Base-by-base conservation (phyloP, 2,797 vertebrate genomes). In the Sebastiscus tertius region DNA sequence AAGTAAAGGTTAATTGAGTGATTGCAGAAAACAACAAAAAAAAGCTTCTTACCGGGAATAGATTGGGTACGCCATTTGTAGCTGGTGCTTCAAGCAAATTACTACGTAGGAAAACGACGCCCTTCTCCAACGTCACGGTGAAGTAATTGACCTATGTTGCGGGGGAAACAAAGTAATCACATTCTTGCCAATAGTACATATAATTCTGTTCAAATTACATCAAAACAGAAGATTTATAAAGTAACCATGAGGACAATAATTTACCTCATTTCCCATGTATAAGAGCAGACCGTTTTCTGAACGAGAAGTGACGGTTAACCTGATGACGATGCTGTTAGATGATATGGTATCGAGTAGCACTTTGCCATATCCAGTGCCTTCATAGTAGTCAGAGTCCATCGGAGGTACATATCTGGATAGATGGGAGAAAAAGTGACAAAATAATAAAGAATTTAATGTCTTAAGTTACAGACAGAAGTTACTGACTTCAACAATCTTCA, bases 321-420 rank as follows among this genome's bases (percentile, higher is more conserved):
- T 0, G 20, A 92, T 27, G 31, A 8, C 0, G 2, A 73, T 1
- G 29, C 0, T 0, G 0, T 0, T 0, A 0, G 0, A 0, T 0
- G 0, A 0, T 20, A 24, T 24, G 24, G 12, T 78, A 12, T 4
- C 22, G 0, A 92, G 54, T 1, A 4, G 0, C 13, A 93, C 33
- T 89, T 77, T 94, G 46, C 85, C 87, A 31, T 93, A 96, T 78
- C 96, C 96, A 0, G 90, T 93, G 84, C 96, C 96, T 72, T 96
- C 89, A 34, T 75, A 95, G 90, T 82, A 95, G 1, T 84, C 5
- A 0, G 73, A 52, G 2, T 78, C 76, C 8, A 8, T 0, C 4
- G 60, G 72, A 6, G 42, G 27, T 12, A 86, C 34, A 46, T 94
- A 91, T 72, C 96, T 97, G 69, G 26, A 79, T 0, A 62, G 33